Evolutionary conservation across 2,113 vertebrate species (phyloP).

Genomic region (Asarcornis scutulata): DNA sequence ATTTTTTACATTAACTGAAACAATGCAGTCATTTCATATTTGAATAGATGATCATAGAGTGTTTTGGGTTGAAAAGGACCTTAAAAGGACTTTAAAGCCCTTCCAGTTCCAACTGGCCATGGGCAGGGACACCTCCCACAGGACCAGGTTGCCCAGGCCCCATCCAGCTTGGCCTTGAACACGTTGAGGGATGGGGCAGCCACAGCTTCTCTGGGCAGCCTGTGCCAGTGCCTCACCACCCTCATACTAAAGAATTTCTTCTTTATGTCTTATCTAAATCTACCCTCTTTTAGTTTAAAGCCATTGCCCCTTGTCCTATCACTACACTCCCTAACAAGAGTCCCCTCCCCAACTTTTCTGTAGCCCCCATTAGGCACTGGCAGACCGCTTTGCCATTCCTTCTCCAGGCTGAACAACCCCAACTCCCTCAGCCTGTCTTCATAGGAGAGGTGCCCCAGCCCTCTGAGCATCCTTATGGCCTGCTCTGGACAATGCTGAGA

Average conservation of each 20-base stretch:
- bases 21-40: not conserved
- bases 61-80: not conserved
- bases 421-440: too few species aligned
- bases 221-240: not conserved
- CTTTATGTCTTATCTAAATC: not conserved
- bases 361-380: not conserved
- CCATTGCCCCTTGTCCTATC: not conserved
- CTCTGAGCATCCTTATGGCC: too few species aligned
- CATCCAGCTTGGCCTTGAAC: not conserved
- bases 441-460: too few species aligned
- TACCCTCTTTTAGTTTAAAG: not conserved
- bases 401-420: too few species aligned
- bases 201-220: too few species aligned
- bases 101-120: not conserved
- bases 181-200: not conserved
- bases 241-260: not conserved
- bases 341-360: not conserved
- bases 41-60: accelerated
- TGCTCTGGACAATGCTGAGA: not conserved
- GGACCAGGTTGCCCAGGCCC: not conserved
- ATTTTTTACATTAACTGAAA: not conserved
- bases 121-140: not conserved
- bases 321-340: not conserved
- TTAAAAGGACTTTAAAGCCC: not conserved
- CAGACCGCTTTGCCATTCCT: not conserved